Percentiles rank a stretch among this genome's conserved stretches.
Conservation (phyloP, 2,113 vertebrate genomes). For the Suncus etruscus region DNA sequence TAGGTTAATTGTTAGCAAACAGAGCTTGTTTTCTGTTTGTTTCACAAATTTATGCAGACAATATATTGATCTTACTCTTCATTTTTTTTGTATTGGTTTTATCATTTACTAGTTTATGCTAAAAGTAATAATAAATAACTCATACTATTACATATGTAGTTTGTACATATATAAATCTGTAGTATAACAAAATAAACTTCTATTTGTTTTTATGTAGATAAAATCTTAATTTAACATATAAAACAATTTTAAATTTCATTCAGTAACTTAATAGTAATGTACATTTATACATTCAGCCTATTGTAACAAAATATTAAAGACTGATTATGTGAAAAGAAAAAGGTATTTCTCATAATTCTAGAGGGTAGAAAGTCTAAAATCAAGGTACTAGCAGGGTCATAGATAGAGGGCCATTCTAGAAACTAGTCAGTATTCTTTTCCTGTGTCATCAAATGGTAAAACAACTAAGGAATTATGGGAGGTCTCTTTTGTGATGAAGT, state of each 20-base stretch:
- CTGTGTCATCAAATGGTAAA: not conserved
- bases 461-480: not conserved
- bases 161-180: not conserved
- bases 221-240: not conserved
- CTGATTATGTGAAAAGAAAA: not conserved
- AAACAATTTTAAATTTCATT: not conserved
- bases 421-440: not conserved
- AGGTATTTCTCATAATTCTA: not conserved
- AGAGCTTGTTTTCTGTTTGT: not conserved
- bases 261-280: not conserved
- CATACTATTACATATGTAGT: not conserved
- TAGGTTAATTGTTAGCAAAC: not conserved
- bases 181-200: not conserved
- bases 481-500: not conserved
- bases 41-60: not conserved
- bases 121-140: not conserved
- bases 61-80: not conserved
- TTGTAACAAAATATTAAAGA: conserved; percentile 3
- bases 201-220: not conserved
- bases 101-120: not conserved
- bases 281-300: not conserved
- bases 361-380: not conserved
- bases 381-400: not conserved
- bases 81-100: not conserved
- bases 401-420: not conserved